Evolutionary conservation across 1,140 invertebrate genomes (phyloP), one percentile per base, ranked within the genome.

Genomic region (Caenorhabditis tropicalis): DNA sequence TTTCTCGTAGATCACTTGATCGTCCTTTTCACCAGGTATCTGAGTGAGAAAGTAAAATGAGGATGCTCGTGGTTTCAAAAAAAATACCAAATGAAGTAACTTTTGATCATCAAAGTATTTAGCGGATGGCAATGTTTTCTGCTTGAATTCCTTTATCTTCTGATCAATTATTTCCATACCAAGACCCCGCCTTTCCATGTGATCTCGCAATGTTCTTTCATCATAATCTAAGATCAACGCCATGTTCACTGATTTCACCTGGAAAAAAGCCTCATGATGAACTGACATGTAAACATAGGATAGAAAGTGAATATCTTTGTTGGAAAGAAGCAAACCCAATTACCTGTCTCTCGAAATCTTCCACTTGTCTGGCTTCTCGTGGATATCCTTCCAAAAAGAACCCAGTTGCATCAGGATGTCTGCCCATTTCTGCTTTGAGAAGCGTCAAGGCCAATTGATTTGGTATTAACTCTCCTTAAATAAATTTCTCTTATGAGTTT

Each of bases 61-160:
- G 4, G n/a, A n/a, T n/a, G n/a, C n/a, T n/a, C n/a, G n/a, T 39
- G 33, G 10, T 56, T 85, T 7, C 6, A 27, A 46, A 29, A 70
- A 27, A 16, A 53, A 43, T 60, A 89, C 88, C 85, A 91, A 79
- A 80, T 91, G 90, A 49, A 91, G 85, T n/a, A 91, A 60, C 74
- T 88, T 87, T 15, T 91, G 90, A 80, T 91, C 90, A 70, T 91
- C 90, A 83, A 91, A 91, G 80, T 91, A 91, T 81, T 91, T 91
- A 5, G 90, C 90, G 24, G 85, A 90, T 19, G 88, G 88, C n/a
- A 87, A 79, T 2, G 89, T 90, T 53, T 90, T 90, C 82, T 89
- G 86, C 82, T 90, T 91, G 86, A 90, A 90, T 56, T 90, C 90
- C 19, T 87, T 87, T 36, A 90, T 90, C 19, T 89, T 87, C 43